Base-by-base conservation (phyloP, 2,113 vertebrate genomes). In the Platycercus adscitus region DNA sequence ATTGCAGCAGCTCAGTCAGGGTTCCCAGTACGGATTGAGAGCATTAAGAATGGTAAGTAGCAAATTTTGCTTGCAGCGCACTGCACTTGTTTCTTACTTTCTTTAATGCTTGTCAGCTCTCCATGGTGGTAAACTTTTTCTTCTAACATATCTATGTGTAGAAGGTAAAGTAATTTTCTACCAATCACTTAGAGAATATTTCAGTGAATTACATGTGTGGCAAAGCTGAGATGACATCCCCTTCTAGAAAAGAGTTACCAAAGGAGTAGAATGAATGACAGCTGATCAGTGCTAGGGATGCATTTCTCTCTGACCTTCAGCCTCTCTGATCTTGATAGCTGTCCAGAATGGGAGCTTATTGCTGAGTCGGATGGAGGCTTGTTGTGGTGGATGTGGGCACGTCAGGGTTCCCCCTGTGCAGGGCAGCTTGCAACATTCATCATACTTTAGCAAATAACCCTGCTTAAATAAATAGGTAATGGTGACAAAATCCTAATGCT, bases 1-100 rank as follows among this genome's bases (percentile, higher is more conserved):
- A 98, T 99, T 53, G 99, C 99, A 0, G 99, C 98, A 25, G 98
- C 98, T 7, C 99, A 99, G 95, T 97, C 98, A 11, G 99, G 99
- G 43, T 98, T 99, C 60, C 99, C 99, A n/a, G 88, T 99, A 85
- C 98, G 98, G 83, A 98, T 98, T 92, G 99, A 99, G 95, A 99
- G 98, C 88, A 97, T 99, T 90, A 98, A 98, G 70, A 98, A 98
- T 94, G 99, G 99, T 99, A 97, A 99, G 99, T 98, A 86, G 88
- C 46, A 95, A 69, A 70, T 71, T 47, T 92, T 91, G 47, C 82
- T 87, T 88, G 82, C 49, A 77, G 75, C 3, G 3, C 37, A 88
- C 0, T 31, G 75, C 46, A 25, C 31, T 86, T 81, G 50, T 78
- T 97, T 88, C 35, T 81, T 49, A 17, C 47, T 80, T 95, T 70